These are phyloP conservation scores for Tenebrosternarchus preto DNA, from an alignment of 2,113 vertebrate species.

Conservation along the genomic window DNA sequence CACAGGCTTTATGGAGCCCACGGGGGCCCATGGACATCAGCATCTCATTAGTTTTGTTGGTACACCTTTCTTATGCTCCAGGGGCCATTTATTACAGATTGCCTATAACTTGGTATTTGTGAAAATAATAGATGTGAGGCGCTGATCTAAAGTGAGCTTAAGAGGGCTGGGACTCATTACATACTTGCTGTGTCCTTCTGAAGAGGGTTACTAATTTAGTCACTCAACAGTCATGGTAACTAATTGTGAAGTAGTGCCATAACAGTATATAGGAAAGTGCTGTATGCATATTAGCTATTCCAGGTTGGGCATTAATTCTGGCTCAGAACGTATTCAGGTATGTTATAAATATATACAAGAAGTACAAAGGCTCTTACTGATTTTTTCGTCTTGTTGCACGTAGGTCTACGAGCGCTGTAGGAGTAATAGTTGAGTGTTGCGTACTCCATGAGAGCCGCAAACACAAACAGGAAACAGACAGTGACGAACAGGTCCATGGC, in stretches of 20 bases:
- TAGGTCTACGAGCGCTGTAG: constrained; percentile 74
- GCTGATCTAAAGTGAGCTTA: constrained; percentile 26
- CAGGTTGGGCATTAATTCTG: not conserved
- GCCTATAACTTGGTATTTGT: constrained; percentile 6
- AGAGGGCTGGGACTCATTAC: not conserved
- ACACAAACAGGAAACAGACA: constrained; percentile 96
- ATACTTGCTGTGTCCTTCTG: constrained; percentile 19
- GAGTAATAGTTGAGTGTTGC: constrained; percentile 95
- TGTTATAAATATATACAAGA: not conserved
- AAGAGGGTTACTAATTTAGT: not conserved
- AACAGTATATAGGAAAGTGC: constrained; percentile 9
- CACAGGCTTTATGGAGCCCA: not conserved
- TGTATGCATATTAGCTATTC: not conserved
- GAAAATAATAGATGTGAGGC: constrained; percentile 15
- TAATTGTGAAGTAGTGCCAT: not conserved
- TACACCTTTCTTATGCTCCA: not conserved
- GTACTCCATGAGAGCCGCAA: constrained; percentile 96
- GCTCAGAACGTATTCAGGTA: not conserved
- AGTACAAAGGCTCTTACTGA: constrained; percentile 70
- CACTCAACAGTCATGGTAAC: not conserved
- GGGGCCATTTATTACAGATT: constrained; percentile 16
- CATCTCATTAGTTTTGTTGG: not conserved
- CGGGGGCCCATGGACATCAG: not conserved
- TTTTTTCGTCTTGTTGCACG: constrained; percentile 78
- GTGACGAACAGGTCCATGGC: constrained; percentile 98